These are phyloP conservation scores for Nematolebias whitei DNA, from an alignment of 2,113 vertebrate species.

Conservation along the genomic window DNA sequence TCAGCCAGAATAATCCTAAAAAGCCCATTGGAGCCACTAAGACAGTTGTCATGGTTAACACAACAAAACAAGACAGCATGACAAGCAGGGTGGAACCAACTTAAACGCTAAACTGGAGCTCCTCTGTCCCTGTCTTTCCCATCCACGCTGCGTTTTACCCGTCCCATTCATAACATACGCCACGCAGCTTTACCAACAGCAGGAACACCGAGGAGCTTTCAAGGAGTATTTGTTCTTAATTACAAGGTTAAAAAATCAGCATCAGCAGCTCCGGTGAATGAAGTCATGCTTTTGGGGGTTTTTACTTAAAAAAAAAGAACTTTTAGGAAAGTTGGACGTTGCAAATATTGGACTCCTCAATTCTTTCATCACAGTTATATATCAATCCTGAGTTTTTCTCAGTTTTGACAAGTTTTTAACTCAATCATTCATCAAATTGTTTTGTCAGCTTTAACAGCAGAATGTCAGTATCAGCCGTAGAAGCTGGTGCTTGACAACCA, in stretches of 20 bases:
- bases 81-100: constrained; percentile 57
- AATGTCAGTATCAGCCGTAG: not conserved
- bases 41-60: constrained; percentile 80
- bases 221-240: constrained; percentile 63
- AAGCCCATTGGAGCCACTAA: constrained; percentile 49
- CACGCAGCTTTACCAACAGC: constrained; percentile 30
- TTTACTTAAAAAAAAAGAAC: constrained; percentile 45
- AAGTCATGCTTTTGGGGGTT: constrained; percentile 64
- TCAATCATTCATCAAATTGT: constrained; percentile 61
- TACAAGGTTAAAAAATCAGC: constrained; percentile 69
- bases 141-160: constrained; percentile 39
- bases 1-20: constrained; percentile 61
- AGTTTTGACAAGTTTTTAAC: constrained; percentile 44
- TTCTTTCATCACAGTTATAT: constrained; percentile 72
- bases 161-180: constrained; percentile 65
- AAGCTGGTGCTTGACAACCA: constrained; percentile 11
- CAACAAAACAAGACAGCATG: constrained; percentile 75
- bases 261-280: constrained; percentile 56
- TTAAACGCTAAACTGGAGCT: constrained; percentile 47
- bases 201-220: constrained; percentile 45
- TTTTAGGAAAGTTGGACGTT: constrained; percentile 75
- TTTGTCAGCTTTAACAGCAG: constrained; percentile 11
- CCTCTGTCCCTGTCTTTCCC: constrained; percentile 16
- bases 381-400: constrained; percentile 63
- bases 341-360: constrained; percentile 69